Evolutionary conservation across 2,797 vertebrate genomes (phyloP).

Genomic region (Melanogrammus aeglefinus): DNA sequence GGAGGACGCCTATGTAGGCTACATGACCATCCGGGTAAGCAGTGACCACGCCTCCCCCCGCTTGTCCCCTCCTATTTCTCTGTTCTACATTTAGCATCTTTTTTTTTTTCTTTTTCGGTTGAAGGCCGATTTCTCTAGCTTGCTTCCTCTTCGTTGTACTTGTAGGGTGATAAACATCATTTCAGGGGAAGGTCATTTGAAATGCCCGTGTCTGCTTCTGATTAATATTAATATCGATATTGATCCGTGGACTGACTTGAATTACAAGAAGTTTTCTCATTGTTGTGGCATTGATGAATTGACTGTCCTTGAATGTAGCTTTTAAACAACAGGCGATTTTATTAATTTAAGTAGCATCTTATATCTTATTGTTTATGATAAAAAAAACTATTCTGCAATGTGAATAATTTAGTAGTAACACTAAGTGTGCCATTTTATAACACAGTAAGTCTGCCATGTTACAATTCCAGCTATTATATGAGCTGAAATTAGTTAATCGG

Average conservation of each 20-base stretch:
- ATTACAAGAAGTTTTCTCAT: background rate
- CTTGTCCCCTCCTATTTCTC: background rate
- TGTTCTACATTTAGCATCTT: background rate
- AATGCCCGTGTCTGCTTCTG: background rate
- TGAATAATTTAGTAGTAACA: background rate
- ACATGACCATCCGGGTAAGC: conserved; percentile 97
- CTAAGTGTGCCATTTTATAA: background rate
- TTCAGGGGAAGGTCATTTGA: background rate
- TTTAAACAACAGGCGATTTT: background rate
- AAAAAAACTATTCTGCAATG: background rate
- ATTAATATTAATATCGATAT: background rate
- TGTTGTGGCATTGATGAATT: background rate
- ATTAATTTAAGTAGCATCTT: background rate
- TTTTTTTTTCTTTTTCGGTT: background rate
- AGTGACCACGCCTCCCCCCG: background rate
- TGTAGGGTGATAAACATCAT: background rate
- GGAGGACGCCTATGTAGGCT: conserved; percentile 98
- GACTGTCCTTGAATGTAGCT: background rate
- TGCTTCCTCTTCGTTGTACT: background rate
- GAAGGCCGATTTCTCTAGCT: background rate
- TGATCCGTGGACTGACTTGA: background rate
- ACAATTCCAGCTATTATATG: background rate
- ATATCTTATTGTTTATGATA: background rate
- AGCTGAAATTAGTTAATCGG: background rate
- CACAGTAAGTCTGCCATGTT: no score